Evolutionary conservation across 64 coral and sea anemone species (phyloP).

Genomic region (Trachythela sp.): DNA sequence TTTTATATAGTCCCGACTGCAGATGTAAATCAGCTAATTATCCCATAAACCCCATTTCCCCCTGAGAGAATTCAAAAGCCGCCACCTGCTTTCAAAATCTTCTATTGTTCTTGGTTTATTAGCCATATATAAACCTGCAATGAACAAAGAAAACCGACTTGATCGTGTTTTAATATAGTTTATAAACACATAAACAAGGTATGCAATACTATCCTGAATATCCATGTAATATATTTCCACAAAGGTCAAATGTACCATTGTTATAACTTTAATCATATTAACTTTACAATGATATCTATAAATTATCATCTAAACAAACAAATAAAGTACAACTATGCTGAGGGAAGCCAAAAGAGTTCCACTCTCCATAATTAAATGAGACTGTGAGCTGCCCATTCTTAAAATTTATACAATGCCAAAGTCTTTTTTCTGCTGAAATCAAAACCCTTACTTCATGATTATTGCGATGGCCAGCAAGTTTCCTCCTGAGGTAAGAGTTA

Average conservation of each 20-base stretch:
- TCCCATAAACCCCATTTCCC: too few species aligned
- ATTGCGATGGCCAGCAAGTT: not conserved
- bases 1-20: too few species aligned
- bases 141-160: too few species aligned
- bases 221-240: too few species aligned
- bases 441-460: not conserved
- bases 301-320: not conserved
- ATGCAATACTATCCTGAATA: not conserved
- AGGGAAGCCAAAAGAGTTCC: constrained; percentile 7
- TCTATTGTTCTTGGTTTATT: too few species aligned
- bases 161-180: too few species aligned
- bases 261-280: too few species aligned
- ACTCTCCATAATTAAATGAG: constrained; percentile 7
- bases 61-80: too few species aligned
- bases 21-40: too few species aligned
- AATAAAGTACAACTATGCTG: constrained; percentile 11
- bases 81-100: too few species aligned
- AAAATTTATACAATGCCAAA: constrained; percentile 4
- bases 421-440: not conserved
- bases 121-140: too few species aligned
- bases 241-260: not conserved
- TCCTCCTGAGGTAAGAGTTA: not conserved
- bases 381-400: not conserved
- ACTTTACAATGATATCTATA: too few species aligned
- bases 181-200: not conserved